These are phyloP conservation scores for Petroica traversi DNA, from an alignment of 2,113 vertebrate species.

Conservation along the genomic window DNA sequence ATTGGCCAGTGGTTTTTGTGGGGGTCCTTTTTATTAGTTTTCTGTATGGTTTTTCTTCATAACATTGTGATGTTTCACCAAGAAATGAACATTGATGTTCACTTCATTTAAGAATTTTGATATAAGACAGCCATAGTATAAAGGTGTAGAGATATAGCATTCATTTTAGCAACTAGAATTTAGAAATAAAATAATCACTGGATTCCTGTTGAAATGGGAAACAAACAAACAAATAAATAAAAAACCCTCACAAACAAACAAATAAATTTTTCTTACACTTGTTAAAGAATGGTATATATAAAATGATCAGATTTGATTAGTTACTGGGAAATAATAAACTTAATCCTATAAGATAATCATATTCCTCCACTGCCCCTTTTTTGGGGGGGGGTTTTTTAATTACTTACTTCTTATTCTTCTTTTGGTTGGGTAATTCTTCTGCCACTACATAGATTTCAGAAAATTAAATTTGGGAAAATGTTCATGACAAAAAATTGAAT, in stretches of 20 bases:
- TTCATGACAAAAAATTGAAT: not conserved
- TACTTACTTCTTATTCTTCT: not conserved
- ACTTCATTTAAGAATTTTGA: not conserved
- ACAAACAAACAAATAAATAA: not conserved
- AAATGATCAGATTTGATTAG: not conserved
- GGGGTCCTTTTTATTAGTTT: rapidly evolving
- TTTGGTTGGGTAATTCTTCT: not conserved
- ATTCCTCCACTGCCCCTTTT: rapidly evolving
- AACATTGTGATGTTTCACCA: not conserved
- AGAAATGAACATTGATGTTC: not conserved
- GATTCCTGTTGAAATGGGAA: not conserved
- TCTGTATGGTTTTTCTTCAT: rapidly evolving
- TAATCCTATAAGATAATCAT: not conserved
- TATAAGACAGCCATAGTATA: not conserved
- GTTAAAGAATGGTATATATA: not conserved
- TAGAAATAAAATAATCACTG: not conserved
- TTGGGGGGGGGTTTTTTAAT: not conserved
- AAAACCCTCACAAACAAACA: too few species aligned
- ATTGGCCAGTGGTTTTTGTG: not conserved
- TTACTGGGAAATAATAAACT: not conserved
- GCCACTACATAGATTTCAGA: rapidly evolving
- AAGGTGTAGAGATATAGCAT: not conserved
- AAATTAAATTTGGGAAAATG: not conserved
- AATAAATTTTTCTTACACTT: not conserved
- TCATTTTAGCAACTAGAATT: not conserved